Base-by-base conservation (phyloP, 1,140 invertebrate genomes). In the Conus betulinus region DNA sequence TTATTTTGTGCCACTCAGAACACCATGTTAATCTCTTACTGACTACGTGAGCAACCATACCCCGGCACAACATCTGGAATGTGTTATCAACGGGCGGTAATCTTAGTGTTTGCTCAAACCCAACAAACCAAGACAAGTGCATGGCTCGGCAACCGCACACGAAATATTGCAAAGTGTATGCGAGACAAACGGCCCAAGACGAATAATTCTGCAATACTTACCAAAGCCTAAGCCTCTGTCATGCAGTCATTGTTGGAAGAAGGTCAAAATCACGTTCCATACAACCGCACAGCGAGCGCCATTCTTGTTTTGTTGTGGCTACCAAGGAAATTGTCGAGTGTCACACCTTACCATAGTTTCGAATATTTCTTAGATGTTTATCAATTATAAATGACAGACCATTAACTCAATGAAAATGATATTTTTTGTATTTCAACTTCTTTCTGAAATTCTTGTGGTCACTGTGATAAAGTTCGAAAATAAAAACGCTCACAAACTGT, bases 241-340 rank as follows among this genome's bases (percentile, higher is more conserved):
- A 71, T 71, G 20, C 67, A 71, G 67, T 71, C 67, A 71, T 71
- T 71, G 67, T 71, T 71, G 20, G 13, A n/a, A 23, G 67, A 71
- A 71, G 67, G 67, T 71, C 67, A 71, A 71, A 71, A 71, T 71
- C 67, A 71, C 20, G 67, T 71, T 71, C 67, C 67, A 71, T 23
- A 17, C 0, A 71, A 20, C 67, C 20, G 67, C 67, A 71, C 11
- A 20, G 23, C 67, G 67, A 23, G 0, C 11, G 67, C 67, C 67
- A 71, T 71, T 71, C 67, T 71, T 71, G 67, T 71, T 71, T 71
- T 71, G 67, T 71, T 71, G 67, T 71, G 67, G 67, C 67, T 71
- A 71, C 67, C 67, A 71, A 71, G 67, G 67, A 71, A 71, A 71
- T 71, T 71, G 67, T 71, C 67, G 67, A n/a, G 0, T 7, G 67